Percentiles rank a stretch among this genome's conserved stretches.
Evolutionary conservation across 2,113 vertebrate genomes (phyloP).

Genomic region (Cololabis saira): DNA sequence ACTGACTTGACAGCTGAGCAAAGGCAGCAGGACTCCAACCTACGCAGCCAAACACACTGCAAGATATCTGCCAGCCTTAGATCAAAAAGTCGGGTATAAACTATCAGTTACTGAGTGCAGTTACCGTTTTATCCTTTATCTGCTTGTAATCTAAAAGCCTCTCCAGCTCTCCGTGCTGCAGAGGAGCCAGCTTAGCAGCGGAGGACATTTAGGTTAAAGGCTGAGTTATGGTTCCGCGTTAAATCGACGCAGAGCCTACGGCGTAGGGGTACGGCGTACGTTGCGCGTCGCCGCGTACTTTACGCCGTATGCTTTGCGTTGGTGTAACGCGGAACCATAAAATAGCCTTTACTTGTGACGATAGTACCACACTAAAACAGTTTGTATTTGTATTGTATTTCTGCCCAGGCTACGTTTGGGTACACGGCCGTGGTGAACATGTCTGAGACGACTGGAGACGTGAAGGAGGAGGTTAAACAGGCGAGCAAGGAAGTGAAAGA

Average conservation of each 20-base stretch:
- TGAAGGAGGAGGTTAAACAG: constrained; percentile 77
- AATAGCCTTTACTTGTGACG: constrained; percentile 7
- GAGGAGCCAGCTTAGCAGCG: constrained; percentile 36
- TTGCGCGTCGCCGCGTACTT: no score
- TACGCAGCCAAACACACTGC: background rate
- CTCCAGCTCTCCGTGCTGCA: background rate
- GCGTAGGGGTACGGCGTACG: no score
- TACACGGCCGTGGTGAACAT: constrained; percentile 36
- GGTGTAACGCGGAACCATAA: no score
- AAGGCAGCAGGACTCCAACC: background rate
- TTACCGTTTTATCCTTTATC: background rate
- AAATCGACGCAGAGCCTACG: no score
- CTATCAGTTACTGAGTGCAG: no score
- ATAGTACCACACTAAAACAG: constrained; percentile 3
- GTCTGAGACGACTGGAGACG: constrained; percentile 66
- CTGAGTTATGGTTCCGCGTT: no score
- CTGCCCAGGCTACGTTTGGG: constrained; percentile 9
- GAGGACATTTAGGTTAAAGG: background rate
- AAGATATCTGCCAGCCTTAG: background rate
- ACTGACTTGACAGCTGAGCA: constrained; percentile 68
- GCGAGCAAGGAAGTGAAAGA: constrained; percentile 82
- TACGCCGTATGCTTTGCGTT: no score
- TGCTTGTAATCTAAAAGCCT: background rate
- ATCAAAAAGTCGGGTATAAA: background rate
- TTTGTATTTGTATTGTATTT: constrained; percentile 7